Evolutionary conservation across 2,888 invertebrate genomes (phyloP).

Genomic region (Litoditis marina): DNA sequence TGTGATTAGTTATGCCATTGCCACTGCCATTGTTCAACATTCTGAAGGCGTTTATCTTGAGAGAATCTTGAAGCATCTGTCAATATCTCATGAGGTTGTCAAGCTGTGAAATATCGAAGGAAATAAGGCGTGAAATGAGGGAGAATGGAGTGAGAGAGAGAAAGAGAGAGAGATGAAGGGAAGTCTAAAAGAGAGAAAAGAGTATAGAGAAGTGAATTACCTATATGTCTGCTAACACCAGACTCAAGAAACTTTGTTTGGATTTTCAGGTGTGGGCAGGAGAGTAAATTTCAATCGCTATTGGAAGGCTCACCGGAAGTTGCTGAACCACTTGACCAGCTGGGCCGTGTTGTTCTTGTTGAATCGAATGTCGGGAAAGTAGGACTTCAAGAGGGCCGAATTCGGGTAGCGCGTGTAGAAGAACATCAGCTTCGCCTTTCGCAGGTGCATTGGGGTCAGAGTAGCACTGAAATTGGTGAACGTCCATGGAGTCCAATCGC

Average conservation of each 20-base stretch:
- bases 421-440: slow-evolving; percentile 99
- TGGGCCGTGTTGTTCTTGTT: slow-evolving; percentile 99
- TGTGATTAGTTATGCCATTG: too few relatives aligned
- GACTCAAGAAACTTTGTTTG: too few relatives aligned
- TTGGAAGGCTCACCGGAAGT: slow-evolving; percentile 84
- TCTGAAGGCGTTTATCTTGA: too few relatives aligned
- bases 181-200: not conserved
- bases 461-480: slow-evolving; percentile 68
- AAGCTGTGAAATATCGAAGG: not conserved
- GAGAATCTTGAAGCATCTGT: too few relatives aligned
- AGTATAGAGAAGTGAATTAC: not conserved
- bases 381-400: slow-evolving; percentile 97
- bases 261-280: too few relatives aligned
- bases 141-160: slow-evolving; percentile 1
- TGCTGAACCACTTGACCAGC: slow-evolving; percentile 99
- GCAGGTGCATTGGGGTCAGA: slow-evolving; percentile 97
- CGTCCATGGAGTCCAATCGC: too few relatives aligned
- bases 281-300: too few relatives aligned
- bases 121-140: not conserved
- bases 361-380: slow-evolving; percentile 99
- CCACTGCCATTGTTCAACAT: not conserved
- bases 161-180: slow-evolving; percentile 4
- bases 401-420: slow-evolving; percentile 99
- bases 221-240: too few relatives aligned
- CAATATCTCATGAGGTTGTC: not conserved